Evolutionary conservation across 2,797 vertebrate genomes (phyloP).

Genomic region (Atherinosoma microstoma): DNA sequence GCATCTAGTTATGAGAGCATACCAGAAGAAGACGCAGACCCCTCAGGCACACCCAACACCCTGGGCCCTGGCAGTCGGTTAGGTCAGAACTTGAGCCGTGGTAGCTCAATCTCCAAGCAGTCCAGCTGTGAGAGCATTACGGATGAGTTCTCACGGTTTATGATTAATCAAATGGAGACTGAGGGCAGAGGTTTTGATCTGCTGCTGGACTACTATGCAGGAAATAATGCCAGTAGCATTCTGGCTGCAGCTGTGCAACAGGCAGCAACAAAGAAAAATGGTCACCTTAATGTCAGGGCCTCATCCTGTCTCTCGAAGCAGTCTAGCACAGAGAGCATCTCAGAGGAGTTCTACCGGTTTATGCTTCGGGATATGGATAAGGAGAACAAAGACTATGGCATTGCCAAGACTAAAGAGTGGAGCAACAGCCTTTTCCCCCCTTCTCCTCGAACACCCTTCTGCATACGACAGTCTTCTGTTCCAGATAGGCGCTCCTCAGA

Average conservation of each 20-base stretch:
- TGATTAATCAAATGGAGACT: slow-evolving; percentile 98
- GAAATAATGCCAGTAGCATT: slow-evolving; percentile 95
- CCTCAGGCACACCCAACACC: slow-evolving; percentile 83
- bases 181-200: slow-evolving; percentile 97
- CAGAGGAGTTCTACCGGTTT: slow-evolving; percentile 96
- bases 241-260: slow-evolving; percentile 93
- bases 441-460: slow-evolving; percentile 86
- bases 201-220: slow-evolving; percentile 96
- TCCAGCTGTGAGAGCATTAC: slow-evolving; percentile 99
- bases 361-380: slow-evolving; percentile 95
- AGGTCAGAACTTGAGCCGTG: slow-evolving; percentile 91
- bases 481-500: slow-evolving; percentile 90
- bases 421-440: slow-evolving; percentile 87
- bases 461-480: slow-evolving; percentile 92
- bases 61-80: slow-evolving; percentile 86
- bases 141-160: slow-evolving; percentile 97
- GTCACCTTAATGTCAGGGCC: slow-evolving; percentile 89
- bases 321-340: slow-evolving; percentile 98
- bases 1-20: slow-evolving; percentile 97
- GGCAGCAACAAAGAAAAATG: slow-evolving; percentile 89
- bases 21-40: slow-evolving; percentile 90
- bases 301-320: slow-evolving; percentile 95
- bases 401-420: slow-evolving; percentile 91
- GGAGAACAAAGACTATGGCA: slow-evolving; percentile 87
- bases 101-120: slow-evolving; percentile 98